A percentile compares a stretch with the other conserved stretches of the same genome.
phyloP scores from a whole-genome alignment of 2,797 vertebrate genomes.

The Onychomys torridus region DNA sequence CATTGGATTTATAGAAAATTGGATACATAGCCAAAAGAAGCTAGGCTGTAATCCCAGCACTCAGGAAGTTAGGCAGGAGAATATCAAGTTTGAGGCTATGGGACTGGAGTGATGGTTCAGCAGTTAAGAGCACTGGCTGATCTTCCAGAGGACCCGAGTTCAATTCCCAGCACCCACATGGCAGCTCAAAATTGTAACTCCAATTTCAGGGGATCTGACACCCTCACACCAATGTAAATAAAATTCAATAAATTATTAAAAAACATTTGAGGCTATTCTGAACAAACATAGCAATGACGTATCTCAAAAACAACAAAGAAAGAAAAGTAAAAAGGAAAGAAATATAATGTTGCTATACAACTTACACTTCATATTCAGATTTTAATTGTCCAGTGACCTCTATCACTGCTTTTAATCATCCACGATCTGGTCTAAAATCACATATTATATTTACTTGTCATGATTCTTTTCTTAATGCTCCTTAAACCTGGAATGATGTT shows the following conservation, averaged over 20 bases:
- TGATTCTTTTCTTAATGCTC: background rate
- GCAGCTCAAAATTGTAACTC: no score
- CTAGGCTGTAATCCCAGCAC: background rate
- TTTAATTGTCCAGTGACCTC: background rate
- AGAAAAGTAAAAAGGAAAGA: background rate
- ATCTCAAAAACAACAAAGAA: background rate
- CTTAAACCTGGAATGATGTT: background rate
- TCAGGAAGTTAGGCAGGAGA: background rate
- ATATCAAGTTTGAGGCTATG: background rate
- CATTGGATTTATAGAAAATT: background rate
- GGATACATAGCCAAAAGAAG: constrained; percentile 11
- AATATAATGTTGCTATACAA: background rate
- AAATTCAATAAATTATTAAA: no score
- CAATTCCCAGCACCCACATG: no score
- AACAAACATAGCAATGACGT: background rate
- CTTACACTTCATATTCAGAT: constrained; percentile 16
- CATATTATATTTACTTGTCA: background rate
- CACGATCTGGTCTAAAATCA: background rate
- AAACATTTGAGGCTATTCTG: no score
- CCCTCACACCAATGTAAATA: no score
- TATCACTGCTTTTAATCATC: background rate
- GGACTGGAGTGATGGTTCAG: no score
- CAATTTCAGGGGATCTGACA: no score
- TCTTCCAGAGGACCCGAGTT: no score
- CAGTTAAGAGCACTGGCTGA: no score